Percentiles rank a stretch among this genome's conserved stretches.
Evolutionary conservation across 2,888 invertebrate genomes (phyloP).

Genomic region (Neoaliturus tenellus): DNA sequence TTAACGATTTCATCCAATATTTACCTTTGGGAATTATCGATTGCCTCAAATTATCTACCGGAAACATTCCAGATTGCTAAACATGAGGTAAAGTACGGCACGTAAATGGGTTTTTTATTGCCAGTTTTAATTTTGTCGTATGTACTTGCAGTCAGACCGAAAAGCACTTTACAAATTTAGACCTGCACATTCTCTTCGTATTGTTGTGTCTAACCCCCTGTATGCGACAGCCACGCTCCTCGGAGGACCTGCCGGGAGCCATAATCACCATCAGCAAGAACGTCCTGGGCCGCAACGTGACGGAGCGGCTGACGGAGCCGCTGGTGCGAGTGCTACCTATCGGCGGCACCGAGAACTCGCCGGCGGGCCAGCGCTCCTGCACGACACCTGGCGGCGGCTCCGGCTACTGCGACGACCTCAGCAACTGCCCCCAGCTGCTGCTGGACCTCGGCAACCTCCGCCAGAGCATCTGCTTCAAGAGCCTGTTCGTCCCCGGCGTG

Average conservation of each 20-base stretch:
- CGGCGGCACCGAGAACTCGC: constrained; percentile 58
- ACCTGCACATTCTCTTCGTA: too few species aligned
- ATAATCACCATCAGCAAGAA: constrained; percentile 88
- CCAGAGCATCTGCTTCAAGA: constrained; percentile 94
- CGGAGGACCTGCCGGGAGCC: constrained; percentile 81
- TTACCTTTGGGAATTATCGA: too few species aligned
- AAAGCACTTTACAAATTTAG: too few species aligned
- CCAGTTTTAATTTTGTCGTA: too few species aligned
- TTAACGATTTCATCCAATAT: too few species aligned
- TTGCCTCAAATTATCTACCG: too few species aligned
- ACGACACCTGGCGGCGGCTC: constrained; percentile 87
- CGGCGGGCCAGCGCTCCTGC: constrained; percentile 74
- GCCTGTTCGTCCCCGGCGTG: constrained; percentile 93
- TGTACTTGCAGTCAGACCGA: too few species aligned
- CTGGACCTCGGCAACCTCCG: constrained; percentile 88
- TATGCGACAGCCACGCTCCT: constrained; percentile 56
- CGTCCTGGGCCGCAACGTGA: constrained; percentile 86
- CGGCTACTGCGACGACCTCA: constrained; percentile 91
- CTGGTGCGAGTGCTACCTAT: constrained; percentile 76
- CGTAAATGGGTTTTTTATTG: too few species aligned
- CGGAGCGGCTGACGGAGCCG: constrained; percentile 84
- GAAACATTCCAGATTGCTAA: too few species aligned
- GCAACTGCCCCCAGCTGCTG: constrained; percentile 90
- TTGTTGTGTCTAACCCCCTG: neutral
- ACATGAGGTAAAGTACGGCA: too few species aligned